A percentile compares a stretch with the other conserved stretches of the same genome.
Conservation (phyloP, 2,888 invertebrate species). For the Apoda limacodes region DNA sequence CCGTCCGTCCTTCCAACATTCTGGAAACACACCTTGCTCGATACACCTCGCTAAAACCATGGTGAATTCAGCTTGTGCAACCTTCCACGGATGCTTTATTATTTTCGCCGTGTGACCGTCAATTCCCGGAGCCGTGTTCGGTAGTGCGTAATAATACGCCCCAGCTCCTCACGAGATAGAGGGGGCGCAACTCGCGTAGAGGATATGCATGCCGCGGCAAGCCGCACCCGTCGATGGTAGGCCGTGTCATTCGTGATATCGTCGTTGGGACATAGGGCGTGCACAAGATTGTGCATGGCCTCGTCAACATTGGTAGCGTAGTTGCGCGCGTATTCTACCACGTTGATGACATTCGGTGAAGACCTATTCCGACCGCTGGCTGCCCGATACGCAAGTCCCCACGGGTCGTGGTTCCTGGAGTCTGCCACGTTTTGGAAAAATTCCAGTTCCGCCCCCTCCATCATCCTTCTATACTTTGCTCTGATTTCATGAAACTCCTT, state of each 20-base stretch:
- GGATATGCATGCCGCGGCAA: conserved; percentile 17
- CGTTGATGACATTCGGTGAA: conserved; percentile 3
- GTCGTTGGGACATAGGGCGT: conserved; percentile 26
- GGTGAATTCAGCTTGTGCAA: conserved; percentile 14
- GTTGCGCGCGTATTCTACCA: no score
- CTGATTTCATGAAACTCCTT: no score
- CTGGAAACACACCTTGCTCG: conserved; percentile 23
- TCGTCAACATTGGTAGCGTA: conserved; percentile 6
- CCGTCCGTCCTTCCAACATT: conserved; percentile 22
- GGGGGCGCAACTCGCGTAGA: conserved; percentile 15
- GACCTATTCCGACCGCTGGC: no score
- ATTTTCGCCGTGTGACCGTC: conserved; percentile 23
- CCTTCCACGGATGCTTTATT: conserved; percentile 16
- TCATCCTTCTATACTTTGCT: no score
- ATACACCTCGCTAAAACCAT: no score
- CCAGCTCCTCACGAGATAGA: conserved; percentile 5
- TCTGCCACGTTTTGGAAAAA: conserved; percentile 21
- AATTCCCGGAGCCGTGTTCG: conserved; percentile 25
- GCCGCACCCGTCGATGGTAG: conserved; percentile 19
- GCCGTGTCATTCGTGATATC: conserved; percentile 9
- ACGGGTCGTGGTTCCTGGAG: no score
- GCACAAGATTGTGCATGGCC: conserved; percentile 17
- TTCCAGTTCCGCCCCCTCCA: no score
- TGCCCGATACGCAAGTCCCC: no score
- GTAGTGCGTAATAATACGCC: conserved; percentile 16